phyloP scores from a whole-genome alignment of 2,888 invertebrate genomes.

The Dasysyrphus tricinctus region DNA sequence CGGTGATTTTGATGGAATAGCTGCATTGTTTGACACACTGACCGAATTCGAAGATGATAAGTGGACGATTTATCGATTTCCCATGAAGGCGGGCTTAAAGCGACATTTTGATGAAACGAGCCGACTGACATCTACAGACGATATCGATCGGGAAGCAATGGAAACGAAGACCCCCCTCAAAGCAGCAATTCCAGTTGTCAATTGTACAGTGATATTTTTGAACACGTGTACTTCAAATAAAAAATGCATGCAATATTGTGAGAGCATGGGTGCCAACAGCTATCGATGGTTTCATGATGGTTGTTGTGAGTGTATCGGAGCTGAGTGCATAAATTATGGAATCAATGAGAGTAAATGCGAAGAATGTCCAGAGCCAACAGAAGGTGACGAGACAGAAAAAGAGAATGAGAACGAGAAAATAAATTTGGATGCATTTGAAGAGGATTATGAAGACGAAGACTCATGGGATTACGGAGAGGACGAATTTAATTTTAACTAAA shows the following conservation, averaged over 20 bases:
- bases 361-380: conserved; percentile 85
- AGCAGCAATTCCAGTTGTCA: conserved; percentile 60
- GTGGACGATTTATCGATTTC: conserved; percentile 80
- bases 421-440: conserved; percentile 80
- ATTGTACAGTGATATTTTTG: conserved; percentile 81
- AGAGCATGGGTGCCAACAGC: conserved; percentile 82
- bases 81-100: conserved; percentile 77
- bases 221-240: conserved; percentile 79
- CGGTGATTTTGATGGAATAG: conserved; percentile 91
- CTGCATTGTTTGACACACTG: conserved; percentile 91
- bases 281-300: conserved; percentile 97
- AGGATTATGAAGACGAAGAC: conserved; percentile 80
- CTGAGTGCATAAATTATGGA: conserved; percentile 93
- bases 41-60: conserved; percentile 86
- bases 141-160: conserved; percentile 71
- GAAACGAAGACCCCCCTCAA: conserved; percentile 56
- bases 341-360: conserved; percentile 91
- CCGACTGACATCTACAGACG: conserved; percentile 59
- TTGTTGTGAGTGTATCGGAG: conserved; percentile 96
- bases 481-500: conserved; percentile 76
- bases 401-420: conserved; percentile 81
- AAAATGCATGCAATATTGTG: conserved; percentile 81
- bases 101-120: conserved; percentile 66
- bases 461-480: conserved; percentile 86
- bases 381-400: conserved; percentile 77